phyloP scores from a whole-genome alignment of 1,140 invertebrate genomes.

The Hestina assimilis region DNA sequence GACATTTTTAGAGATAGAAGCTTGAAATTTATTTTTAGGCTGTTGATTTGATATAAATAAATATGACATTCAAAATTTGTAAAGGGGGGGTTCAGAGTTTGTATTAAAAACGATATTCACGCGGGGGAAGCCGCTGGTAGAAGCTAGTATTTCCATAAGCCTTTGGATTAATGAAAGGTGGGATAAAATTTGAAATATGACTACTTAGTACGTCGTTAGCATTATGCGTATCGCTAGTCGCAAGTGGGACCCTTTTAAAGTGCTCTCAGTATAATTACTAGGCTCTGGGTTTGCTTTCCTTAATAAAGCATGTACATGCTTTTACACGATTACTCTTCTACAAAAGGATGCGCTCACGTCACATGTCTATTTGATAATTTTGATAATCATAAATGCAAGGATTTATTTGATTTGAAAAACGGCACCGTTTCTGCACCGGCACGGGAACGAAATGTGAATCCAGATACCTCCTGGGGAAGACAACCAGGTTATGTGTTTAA shows the following conservation, averaged over 20 bases:
- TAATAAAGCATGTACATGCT: conserved; percentile 5
- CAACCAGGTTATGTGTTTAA: too few species aligned
- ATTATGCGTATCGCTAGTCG: conserved; percentile 11
- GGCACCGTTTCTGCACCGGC: too few species aligned
- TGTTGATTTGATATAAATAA: too few species aligned
- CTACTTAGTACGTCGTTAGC: conserved; percentile 24
- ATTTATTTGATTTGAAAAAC: too few species aligned
- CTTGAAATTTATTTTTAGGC: too few species aligned
- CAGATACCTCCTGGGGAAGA: too few species aligned
- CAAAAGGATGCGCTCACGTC: not conserved
- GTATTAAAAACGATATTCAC: too few species aligned
- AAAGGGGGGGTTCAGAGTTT: too few species aligned
- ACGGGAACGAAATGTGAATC: too few species aligned
- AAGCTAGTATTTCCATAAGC: not conserved
- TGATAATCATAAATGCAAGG: not conserved
- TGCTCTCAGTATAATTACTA: conserved; percentile 22
- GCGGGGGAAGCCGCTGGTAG: too few species aligned
- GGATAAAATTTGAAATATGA: conserved; percentile 11
- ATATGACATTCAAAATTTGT: too few species aligned
- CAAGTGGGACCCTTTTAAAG: conserved; percentile 21
- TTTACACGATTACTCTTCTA: not conserved
- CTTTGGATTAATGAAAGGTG: not conserved
- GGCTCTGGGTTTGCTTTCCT: not conserved
- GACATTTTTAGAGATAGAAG: too few species aligned
- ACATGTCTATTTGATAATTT: not conserved